These are phyloP conservation scores for Aplysina aerophoba DNA, from an alignment of 37 sponge, comb jelly and placozoan species.

Conservation along the genomic window DNA sequence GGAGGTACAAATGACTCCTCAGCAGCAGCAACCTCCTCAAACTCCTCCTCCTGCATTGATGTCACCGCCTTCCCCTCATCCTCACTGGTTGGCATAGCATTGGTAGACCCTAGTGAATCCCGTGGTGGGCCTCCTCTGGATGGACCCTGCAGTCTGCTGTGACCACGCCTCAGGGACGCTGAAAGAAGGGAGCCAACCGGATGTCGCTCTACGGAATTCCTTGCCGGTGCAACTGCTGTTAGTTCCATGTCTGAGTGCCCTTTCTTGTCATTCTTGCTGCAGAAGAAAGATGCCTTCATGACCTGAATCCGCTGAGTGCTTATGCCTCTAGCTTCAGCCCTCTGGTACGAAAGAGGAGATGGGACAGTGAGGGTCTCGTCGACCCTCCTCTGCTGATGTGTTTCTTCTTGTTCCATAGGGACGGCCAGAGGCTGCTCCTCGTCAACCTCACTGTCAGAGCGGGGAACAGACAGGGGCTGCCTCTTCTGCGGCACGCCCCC, in stretches of 20 bases:
- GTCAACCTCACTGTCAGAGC: conserved; percentile 25
- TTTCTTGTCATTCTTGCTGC: not conserved
- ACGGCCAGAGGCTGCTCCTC: not conserved
- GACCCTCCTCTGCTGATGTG: not conserved
- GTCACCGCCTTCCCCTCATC: no score
- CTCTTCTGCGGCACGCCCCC: conserved; percentile 17
- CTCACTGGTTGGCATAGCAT: no score
- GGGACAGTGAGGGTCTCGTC: not conserved
- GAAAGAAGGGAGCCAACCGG: not conserved
- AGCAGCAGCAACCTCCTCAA: no score
- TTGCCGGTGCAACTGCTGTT: not conserved
- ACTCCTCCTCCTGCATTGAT: no score
- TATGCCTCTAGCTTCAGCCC: conserved; percentile 49
- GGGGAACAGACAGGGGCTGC: not conserved
- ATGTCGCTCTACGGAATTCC: not conserved
- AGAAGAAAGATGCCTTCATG: conserved; percentile 93
- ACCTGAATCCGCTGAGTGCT: conserved; percentile 76
- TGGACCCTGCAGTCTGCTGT: no score
- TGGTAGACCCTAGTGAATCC: no score
- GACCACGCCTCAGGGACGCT: no score
- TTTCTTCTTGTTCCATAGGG: not conserved
- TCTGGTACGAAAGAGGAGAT: conserved; percentile 56
- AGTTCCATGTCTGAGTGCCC: not conserved
- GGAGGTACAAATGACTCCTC: not conserved
- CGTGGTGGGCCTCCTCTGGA: no score